Percentiles rank a stretch among this genome's conserved stretches.
Conservation (phyloP, 2,888 invertebrate species). For the Nemapogon koenigi region DNA sequence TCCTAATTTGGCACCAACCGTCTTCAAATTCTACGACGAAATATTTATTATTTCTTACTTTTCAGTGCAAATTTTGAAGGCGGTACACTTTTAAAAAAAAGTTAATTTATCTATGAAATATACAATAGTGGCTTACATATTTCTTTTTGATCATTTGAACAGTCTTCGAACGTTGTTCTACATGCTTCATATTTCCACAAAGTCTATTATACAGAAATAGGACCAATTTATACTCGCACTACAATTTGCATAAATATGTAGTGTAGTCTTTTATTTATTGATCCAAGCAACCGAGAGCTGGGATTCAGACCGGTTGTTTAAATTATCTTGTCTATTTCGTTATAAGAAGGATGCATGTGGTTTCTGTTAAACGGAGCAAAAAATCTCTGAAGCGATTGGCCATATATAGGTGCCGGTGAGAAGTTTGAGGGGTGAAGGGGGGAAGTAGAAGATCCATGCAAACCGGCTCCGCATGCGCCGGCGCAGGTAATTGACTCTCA, state of each 20-base stretch:
- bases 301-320: conserved; percentile 8
- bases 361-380: conserved; percentile 32
- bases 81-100: no score
- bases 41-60: no score
- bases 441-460: conserved; percentile 29
- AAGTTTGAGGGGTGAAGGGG: conserved; percentile 21
- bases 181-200: no score
- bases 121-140: no score
- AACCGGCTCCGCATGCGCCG: conserved; percentile 52
- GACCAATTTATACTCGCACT: background rate
- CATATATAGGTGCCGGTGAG: conserved; percentile 15
- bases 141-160: no score
- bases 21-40: no score
- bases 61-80: no score
- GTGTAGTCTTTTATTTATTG: conserved; percentile 19
- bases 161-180: no score
- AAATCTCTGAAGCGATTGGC: conserved; percentile 38
- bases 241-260: conserved; percentile 21
- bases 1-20: no score
- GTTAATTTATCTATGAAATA: no score
- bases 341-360: conserved; percentile 26
- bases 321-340: conserved; percentile 16
- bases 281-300: conserved; percentile 12
- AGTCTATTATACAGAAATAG: no score
- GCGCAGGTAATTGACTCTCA: conserved; percentile 52